Evolutionary conservation across 2,888 invertebrate species (phyloP).

Genomic region (Hartigia nigra): DNA sequence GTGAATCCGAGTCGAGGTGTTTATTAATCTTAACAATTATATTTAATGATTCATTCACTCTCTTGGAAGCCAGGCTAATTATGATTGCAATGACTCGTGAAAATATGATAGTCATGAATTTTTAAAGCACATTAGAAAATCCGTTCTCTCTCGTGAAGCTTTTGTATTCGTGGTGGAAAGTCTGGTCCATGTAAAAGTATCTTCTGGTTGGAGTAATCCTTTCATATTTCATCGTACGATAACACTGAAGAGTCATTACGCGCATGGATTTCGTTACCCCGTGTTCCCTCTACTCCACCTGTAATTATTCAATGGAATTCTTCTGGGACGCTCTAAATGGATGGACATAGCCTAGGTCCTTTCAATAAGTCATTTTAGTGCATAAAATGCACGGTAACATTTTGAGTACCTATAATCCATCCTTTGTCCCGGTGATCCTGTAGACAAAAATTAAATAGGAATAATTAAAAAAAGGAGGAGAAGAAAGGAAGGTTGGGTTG

Average conservation of each 20-base stretch:
- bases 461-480: constrained; percentile 2
- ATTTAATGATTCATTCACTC: neutral
- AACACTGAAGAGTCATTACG: neutral
- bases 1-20: neutral
- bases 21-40: neutral
- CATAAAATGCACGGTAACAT: neutral
- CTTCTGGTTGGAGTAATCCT: neutral
- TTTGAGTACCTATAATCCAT: neutral
- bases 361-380: neutral
- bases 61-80: too few relatives aligned
- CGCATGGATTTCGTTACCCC: neutral
- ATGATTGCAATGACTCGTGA: neutral
- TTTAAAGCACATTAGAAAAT: neutral
- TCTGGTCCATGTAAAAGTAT: neutral
- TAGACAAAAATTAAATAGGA: constrained; percentile 13
- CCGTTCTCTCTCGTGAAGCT: neutral
- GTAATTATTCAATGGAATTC: neutral
- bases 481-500: constrained; percentile 3
- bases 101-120: neutral
- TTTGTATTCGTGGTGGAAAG: neutral
- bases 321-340: neutral
- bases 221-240: neutral
- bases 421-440: neutral
- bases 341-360: neutral
- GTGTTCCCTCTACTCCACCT: neutral